A percentile compares a stretch with the other conserved stretches of the same genome.
phyloP scores from a whole-genome alignment of 2,797 vertebrate genomes.

The Neosilurus mollespiculum region DNA sequence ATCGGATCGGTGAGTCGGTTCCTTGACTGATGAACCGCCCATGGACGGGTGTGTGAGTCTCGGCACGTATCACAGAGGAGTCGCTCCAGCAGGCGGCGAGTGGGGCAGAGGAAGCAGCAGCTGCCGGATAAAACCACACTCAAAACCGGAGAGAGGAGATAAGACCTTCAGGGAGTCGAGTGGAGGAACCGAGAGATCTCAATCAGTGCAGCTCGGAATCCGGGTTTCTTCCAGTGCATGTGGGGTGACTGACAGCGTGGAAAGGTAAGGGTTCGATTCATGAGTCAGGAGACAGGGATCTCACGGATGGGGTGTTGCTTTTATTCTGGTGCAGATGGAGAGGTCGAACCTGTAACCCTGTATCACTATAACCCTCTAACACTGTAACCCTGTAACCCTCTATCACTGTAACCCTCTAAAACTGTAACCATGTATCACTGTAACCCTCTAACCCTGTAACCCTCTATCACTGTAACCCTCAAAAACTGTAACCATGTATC shows the following conservation, averaged over 20 bases:
- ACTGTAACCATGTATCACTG: no score
- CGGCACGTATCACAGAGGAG: slow-evolving; percentile 73
- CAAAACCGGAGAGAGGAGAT: slow-evolving; percentile 25
- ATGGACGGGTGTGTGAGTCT: slow-evolving; percentile 65
- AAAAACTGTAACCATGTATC: no score
- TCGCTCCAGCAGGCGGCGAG: slow-evolving; percentile 60
- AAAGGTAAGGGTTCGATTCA: neutral
- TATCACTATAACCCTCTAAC: no score
- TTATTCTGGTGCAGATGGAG: neutral
- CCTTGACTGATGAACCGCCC: slow-evolving; percentile 12
- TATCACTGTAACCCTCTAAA: no score
- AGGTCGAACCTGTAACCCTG: no score
- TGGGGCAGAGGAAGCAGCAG: slow-evolving; percentile 26
- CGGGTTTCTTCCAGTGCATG: neutral
- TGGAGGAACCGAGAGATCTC: neutral
- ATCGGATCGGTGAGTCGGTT: slow-evolving; percentile 4
- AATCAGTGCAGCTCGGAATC: neutral
- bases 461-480: no score
- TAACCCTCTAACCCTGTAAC: no score
- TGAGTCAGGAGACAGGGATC: neutral
- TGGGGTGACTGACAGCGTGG: neutral
- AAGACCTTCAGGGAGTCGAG: neutral
- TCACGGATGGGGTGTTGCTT: no score
- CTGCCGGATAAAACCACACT: slow-evolving; percentile 43
- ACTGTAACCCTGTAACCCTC: no score